Conservation (phyloP, 2,888 invertebrate genomes). For the Pristionchus maxplancki region DNA sequence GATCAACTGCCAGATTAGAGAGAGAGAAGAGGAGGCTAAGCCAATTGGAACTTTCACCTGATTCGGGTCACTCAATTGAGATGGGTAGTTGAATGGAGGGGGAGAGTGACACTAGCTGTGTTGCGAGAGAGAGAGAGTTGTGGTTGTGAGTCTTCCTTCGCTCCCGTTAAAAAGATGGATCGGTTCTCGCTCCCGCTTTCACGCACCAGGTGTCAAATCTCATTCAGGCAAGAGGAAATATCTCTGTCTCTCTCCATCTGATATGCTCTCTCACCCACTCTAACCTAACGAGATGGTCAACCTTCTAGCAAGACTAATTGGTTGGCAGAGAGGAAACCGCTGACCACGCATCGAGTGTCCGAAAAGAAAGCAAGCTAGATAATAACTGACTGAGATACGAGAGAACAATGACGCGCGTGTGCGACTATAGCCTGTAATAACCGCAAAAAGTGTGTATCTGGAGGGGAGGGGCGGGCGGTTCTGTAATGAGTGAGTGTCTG, state of each 20-base stretch:
- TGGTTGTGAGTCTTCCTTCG: slow-evolving; percentile 12
- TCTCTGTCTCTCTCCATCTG: neutral
- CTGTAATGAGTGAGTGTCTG: neutral
- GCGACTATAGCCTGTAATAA: slow-evolving; percentile 4
- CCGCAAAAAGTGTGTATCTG: neutral
- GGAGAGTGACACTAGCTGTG: neutral
- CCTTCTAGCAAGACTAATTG: neutral
- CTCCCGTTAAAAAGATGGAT: slow-evolving; percentile 43
- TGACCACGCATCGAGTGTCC: neutral
- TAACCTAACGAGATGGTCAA: neutral
- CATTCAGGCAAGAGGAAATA: neutral
- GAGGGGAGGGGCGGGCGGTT: neutral
- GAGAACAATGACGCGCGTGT: neutral
- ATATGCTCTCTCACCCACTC: neutral
- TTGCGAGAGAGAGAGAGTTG: neutral
- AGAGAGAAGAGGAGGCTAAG: neutral
- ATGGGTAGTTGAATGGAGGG: neutral
- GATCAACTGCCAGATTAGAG: slow-evolving; percentile 20
- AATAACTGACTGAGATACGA: slow-evolving; percentile 28
- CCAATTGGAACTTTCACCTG: slow-evolving; percentile 45
- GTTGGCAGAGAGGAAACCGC: neutral
- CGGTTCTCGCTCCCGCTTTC: neutral
- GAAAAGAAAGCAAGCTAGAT: neutral
- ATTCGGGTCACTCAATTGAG: slow-evolving; percentile 40
- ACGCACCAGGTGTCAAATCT: slow-evolving; percentile 14